Base-by-base conservation (phyloP, 1,140 invertebrate genomes). In the Latrodectus geometricus region DNA sequence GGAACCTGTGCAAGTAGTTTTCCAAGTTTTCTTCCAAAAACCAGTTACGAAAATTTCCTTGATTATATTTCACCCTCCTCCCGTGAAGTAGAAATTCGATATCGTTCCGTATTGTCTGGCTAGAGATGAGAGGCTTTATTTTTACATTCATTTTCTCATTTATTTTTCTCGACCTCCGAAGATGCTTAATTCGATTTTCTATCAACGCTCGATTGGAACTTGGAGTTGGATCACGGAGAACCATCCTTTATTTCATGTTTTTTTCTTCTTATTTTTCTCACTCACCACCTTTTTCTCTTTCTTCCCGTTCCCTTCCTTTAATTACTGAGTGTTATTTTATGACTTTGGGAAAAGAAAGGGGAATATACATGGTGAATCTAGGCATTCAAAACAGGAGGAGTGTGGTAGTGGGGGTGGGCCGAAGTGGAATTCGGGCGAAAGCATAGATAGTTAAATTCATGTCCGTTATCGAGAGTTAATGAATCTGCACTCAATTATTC, bases 401-500 rank as follows among this genome's bases (percentile, higher is more conserved):
- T 11, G 54, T 1, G 54, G 11, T 61, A 61, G 54, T 0, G 54
- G 54, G 17, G 54, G 0, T 14, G 54, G 17, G 0, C 54, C 11
- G 11, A 14, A 17, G 8, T 4, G 17, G 54, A 61, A 61, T 61
- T 61, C 54, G 17, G 17, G 17, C 17, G 17, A 61, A 61, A 61
- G 54, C 11, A 61, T 61, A 15, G 48, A 50, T n/a, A 48, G 72
- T 49, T 74, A 50, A 74, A 49, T 74, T 49, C 49, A 48, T 48
- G 35, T 50, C 49, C 49, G 35, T 74, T 74, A 74, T 74, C 49
- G 72, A 50, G n/a, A 74, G 14, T 50, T 17, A 74, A 74, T 74
- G 72, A 74, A 74, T 48, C 14, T 17, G 35, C 72, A 74, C 49
- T 74, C 49, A 74, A 74, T 74, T 74, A 74, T 20, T 74, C n/a